Conservation (phyloP, 1,140 invertebrate genomes). For the Procambarus virginalis region DNA sequence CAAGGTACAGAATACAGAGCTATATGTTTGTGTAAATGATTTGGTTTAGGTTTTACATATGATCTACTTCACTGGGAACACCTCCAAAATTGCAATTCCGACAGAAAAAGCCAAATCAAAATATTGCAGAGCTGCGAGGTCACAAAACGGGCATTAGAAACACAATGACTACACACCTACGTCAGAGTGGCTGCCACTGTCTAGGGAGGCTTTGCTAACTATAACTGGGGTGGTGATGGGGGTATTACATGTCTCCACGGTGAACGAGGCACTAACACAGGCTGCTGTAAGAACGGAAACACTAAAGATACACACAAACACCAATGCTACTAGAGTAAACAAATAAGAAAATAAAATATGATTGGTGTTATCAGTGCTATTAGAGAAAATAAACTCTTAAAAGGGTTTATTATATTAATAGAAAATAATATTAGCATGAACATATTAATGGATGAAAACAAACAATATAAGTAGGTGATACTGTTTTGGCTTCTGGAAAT, state of each 20-base stretch:
- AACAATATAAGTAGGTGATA: not conserved
- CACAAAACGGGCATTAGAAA: constrained; percentile 35
- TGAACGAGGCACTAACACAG: constrained; percentile 62
- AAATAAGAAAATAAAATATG: constrained; percentile 24
- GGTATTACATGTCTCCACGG: constrained; percentile 49
- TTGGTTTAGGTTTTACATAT: not conserved
- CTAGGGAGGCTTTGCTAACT: constrained; percentile 76
- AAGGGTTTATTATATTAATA: not conserved
- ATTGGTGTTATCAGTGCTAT: constrained; percentile 6
- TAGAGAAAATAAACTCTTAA: not conserved
- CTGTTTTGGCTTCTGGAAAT: not conserved
- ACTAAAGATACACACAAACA: constrained; percentile 56
- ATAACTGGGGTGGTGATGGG: constrained; percentile 72
- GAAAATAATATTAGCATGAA: not conserved
- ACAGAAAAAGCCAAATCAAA: constrained; percentile 3
- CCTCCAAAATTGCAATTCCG: not conserved
- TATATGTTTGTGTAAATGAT: not conserved
- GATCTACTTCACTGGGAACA: not conserved
- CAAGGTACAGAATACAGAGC: not conserved
- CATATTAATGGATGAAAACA: not conserved
- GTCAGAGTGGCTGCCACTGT: constrained; percentile 74
- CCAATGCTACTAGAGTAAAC: constrained; percentile 42
- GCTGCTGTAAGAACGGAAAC: constrained; percentile 64
- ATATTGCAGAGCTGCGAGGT: constrained; percentile 11
- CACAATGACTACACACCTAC: constrained; percentile 65